Conservation (phyloP, 2,888 invertebrate species). For the Tinea semifulvella region DNA sequence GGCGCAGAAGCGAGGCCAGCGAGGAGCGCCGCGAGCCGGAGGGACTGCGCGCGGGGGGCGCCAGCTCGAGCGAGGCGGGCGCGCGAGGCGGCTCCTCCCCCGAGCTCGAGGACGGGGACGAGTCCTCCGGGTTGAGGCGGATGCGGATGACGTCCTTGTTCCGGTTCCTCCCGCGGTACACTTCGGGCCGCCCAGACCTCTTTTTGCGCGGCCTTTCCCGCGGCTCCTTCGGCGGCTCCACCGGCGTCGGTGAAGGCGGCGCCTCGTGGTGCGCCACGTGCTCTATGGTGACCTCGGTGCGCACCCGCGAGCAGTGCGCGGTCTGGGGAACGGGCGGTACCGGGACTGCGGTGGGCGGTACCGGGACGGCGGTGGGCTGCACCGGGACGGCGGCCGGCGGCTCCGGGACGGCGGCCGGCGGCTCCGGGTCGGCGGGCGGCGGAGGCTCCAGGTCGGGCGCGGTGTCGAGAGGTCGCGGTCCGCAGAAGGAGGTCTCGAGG, state of each 20-base stretch:
- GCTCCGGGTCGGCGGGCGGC: conserved; percentile 35
- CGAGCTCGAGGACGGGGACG: conserved; percentile 38
- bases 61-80: conserved; percentile 68
- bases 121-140: conserved; percentile 76
- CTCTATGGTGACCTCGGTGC: conserved; percentile 48
- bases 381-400: conserved; percentile 16
- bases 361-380: conserved; percentile 15
- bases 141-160: conserved; percentile 66
- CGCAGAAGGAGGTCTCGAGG: conserved; percentile 90
- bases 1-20: conserved; percentile 80
- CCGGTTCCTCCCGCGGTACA: conserved; percentile 36
- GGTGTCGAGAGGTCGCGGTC: conserved; percentile 75
- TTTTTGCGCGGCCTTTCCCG: conserved; percentile 24
- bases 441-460: conserved; percentile 57
- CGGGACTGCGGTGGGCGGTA: conserved; percentile 12
- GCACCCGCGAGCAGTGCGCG: conserved; percentile 27
- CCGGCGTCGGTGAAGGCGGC: conserved; percentile 18
- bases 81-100: background rate
- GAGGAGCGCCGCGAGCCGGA: conserved; percentile 81
- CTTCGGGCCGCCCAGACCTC: conserved; percentile 37
- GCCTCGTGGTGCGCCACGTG: conserved; percentile 21
- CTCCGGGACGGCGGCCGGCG: conserved; percentile 14
- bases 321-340: conserved; percentile 22
- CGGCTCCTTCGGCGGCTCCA: background rate
- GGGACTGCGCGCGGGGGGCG: conserved; percentile 60